A percentile compares a stretch with the other conserved stretches of the same genome.
Evolutionary conservation across 2,888 invertebrate genomes (phyloP).

Genomic region (Rhingia rostrata): DNA sequence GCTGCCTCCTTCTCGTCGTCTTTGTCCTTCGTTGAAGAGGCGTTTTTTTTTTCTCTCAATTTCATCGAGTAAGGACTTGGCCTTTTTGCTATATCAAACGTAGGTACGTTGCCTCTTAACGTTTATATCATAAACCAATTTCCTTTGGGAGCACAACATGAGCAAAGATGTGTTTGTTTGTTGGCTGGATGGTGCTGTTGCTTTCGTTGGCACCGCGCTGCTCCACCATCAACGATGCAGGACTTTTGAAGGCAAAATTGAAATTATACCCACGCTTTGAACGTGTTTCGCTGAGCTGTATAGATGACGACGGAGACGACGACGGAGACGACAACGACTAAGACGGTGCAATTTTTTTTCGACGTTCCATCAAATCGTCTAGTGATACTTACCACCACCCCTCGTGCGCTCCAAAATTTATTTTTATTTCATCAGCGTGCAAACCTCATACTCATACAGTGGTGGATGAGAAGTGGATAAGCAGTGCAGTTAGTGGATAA

Average conservation of each 20-base stretch:
- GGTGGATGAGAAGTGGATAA: conserved; percentile 52
- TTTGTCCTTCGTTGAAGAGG: neutral
- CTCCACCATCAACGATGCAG: conserved; percentile 15
- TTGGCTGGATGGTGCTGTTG: conserved; percentile 19
- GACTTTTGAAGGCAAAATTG: conserved; percentile 50
- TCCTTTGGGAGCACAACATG: conserved; percentile 70
- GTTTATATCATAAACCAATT: conserved; percentile 72
- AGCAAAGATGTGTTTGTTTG: conserved; percentile 40
- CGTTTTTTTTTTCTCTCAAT: conserved; percentile 44
- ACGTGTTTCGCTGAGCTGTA: conserved; percentile 7
- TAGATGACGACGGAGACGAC: neutral
- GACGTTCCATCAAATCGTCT: conserved; percentile 68
- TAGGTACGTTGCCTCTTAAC: conserved; percentile 62
- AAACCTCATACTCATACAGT: conserved; percentile 11
- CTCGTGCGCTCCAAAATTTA: conserved; percentile 1
- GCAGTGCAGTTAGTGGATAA: conserved; percentile 66
- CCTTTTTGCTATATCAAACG: conserved; percentile 52
- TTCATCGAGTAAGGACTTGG: conserved; percentile 36
- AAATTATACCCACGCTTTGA: conserved; percentile 60
- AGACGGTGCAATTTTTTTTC: conserved; percentile 46
- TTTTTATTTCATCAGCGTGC: conserved; percentile 56
- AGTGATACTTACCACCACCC: neutral
- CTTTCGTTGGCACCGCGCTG: neutral
- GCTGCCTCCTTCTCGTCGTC: conserved; percentile 8
- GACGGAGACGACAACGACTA: conserved; percentile 15